Percentiles rank a stretch among this genome's conserved stretches.
Evolutionary conservation across 2,888 invertebrate genomes (phyloP).

Genomic region (Aquatica leii): DNA sequence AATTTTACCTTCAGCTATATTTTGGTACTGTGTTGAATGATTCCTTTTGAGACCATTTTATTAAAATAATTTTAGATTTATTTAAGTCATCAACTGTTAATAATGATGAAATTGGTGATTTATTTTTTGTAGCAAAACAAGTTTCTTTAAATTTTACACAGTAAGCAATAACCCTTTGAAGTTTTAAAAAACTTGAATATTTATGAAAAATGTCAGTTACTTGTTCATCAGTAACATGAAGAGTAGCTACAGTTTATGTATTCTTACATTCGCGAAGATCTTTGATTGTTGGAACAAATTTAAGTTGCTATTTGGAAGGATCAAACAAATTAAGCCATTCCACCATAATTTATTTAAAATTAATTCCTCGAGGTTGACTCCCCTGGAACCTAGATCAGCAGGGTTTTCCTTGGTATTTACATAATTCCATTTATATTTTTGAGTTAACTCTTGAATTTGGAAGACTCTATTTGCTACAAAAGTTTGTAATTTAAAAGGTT

Average conservation of each 20-base stretch:
- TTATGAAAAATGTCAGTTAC: slow-evolving; percentile 28
- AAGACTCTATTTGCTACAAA: slow-evolving; percentile 42
- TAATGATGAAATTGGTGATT: neutral
- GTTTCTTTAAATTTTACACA: slow-evolving; percentile 19
- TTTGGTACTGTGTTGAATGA: too few relatives aligned
- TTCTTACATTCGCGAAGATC: slow-evolving; percentile 4
- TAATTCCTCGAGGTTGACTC: slow-evolving; percentile 10
- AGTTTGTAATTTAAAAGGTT: slow-evolving; percentile 23
- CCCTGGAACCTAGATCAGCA: slow-evolving; percentile 31
- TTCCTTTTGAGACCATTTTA: too few relatives aligned
- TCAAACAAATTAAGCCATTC: slow-evolving; percentile 1
- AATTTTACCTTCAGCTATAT: too few relatives aligned
- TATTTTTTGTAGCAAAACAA: neutral
- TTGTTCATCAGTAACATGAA: neutral
- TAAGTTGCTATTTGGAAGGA: neutral
- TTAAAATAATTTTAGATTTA: too few relatives aligned
- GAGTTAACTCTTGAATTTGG: slow-evolving; percentile 29
- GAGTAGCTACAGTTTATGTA: neutral
- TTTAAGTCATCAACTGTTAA: neutral
- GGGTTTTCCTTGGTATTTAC: slow-evolving; percentile 31
- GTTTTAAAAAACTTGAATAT: slow-evolving; percentile 24
- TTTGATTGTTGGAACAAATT: neutral
- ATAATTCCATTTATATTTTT: slow-evolving; percentile 25
- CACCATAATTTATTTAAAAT: slow-evolving; percentile 20
- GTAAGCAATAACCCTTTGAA: slow-evolving; percentile 22